phyloP scores from a whole-genome alignment of 2,888 invertebrate genomes.

The Ophioninae sp. region DNA sequence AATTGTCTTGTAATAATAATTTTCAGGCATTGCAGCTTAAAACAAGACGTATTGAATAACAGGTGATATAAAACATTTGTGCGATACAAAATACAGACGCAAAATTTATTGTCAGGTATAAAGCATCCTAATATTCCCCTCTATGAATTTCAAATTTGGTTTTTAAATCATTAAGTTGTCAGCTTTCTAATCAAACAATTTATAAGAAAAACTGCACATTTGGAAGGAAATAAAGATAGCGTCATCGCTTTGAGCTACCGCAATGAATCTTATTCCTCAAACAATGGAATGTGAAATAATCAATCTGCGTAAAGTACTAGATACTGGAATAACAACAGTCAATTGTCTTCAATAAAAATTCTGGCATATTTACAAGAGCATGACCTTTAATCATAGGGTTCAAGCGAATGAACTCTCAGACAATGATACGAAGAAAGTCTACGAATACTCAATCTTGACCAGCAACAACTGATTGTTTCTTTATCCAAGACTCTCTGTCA shows the following conservation, averaged over 20 bases:
- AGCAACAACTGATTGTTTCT: slow-evolving; percentile 38
- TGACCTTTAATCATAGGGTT: not conserved
- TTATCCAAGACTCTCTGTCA: not conserved
- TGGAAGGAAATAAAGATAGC: not conserved
- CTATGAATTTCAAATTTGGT: no score
- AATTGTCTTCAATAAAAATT: not conserved
- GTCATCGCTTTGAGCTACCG: not conserved
- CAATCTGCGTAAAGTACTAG: not conserved
- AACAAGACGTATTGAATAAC: no score
- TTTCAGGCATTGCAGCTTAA: not conserved
- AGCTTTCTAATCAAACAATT: no score
- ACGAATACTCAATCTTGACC: slow-evolving; percentile 3
- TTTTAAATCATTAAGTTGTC: no score
- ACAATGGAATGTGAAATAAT: not conserved
- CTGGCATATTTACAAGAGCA: not conserved
- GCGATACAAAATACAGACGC: no score
- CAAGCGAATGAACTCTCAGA: not conserved
- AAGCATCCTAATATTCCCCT: no score
- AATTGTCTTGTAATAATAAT: not conserved
- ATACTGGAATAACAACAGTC: not conserved
- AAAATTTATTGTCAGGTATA: no score
- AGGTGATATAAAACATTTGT: no score
- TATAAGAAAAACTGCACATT: not conserved
- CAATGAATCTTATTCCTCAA: not conserved
- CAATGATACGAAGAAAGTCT: not conserved